A percentile compares a stretch with the other conserved stretches of the same genome.
phyloP scores from a whole-genome alignment of 2,113 vertebrate species.

The Psittacara wagleri region DNA sequence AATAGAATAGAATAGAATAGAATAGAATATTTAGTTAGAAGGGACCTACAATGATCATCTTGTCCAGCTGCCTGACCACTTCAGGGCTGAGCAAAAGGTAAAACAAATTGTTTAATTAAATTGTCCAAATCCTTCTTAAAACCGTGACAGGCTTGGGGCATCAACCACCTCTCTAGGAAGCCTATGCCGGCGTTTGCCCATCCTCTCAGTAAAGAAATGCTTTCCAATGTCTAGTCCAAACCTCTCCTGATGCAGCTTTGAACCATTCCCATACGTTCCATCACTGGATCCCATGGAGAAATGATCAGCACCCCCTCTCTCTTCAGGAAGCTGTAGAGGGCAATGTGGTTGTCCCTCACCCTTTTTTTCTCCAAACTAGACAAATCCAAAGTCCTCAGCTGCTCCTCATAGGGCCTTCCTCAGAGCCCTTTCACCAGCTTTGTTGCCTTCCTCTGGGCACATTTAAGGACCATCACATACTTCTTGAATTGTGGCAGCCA shows the following conservation, averaged over 20 bases:
- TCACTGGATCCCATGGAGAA: background rate
- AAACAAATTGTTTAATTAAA: background rate
- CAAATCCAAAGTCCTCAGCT: background rate
- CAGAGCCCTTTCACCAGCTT: background rate
- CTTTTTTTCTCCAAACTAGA: background rate
- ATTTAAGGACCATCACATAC: background rate
- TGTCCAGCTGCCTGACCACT: background rate
- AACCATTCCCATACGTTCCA: fast-evolving
- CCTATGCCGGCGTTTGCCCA: background rate
- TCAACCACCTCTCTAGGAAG: background rate
- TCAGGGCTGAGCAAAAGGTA: background rate
- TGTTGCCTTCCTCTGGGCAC: background rate
- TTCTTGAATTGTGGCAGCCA: background rate
- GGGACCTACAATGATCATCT: fast-evolving
- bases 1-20: background rate
- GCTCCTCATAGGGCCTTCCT: background rate
- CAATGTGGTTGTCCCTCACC: background rate
- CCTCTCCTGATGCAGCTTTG: background rate
- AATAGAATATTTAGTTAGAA: background rate
- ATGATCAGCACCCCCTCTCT: background rate
- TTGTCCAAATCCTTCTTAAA: background rate
- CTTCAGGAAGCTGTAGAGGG: background rate
- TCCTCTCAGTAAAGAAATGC: background rate
- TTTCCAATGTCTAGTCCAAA: background rate
- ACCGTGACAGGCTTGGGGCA: background rate